Evolutionary conservation across 2,888 invertebrate species (phyloP), one percentile per base, ranked within the genome.

Genomic region (Drosophila imparisetae): DNA sequence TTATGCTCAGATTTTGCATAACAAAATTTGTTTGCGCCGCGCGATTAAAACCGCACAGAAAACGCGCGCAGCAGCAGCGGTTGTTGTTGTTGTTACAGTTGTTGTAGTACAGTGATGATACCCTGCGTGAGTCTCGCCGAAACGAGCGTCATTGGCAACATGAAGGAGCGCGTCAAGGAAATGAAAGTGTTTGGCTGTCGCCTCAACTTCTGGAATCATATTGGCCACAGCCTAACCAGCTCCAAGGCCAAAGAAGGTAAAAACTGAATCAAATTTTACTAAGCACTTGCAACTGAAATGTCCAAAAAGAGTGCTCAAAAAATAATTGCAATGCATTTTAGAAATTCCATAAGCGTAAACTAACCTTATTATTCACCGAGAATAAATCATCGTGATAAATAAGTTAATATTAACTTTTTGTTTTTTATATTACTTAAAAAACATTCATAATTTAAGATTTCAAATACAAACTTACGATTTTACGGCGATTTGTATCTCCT

Each of bases 111-210:
- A 78, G 89, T 89, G 92, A 93, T 93, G 93, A 93, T 93, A 91
- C 93, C 93, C 91, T 93, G 93, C 87, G 93, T 93, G 75, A 93
- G 93, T 88, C 90, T 93, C 78, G 92, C 93, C 80, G 93, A 93
- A 89, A 93, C 94, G 91, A 93, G 93, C 92, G 93, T 93, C 82
- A 92, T 93, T 91, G 93, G 92, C 90, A 93, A 93, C 89, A 94
- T 93, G 93, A 94, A 93, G 92, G 94, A 94, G 87, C 93, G 93
- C 80, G 93, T 93, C 79, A 93, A 93, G 91, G 94, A 93, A 91
- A 94, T 94, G 93, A 93, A 93, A 90, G 93, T 94, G 65, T 94
- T 94, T 81, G 93, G 94, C 80, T 94, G 94, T 83, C 93, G 94
- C 80, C 92, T 94, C 86, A 93, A 94, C 86, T 94, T 94, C 82